Percentiles rank a stretch among this genome's conserved stretches.
Conservation (phyloP, 2,797 vertebrate genomes). For the Helarctos malayanus region DNA sequence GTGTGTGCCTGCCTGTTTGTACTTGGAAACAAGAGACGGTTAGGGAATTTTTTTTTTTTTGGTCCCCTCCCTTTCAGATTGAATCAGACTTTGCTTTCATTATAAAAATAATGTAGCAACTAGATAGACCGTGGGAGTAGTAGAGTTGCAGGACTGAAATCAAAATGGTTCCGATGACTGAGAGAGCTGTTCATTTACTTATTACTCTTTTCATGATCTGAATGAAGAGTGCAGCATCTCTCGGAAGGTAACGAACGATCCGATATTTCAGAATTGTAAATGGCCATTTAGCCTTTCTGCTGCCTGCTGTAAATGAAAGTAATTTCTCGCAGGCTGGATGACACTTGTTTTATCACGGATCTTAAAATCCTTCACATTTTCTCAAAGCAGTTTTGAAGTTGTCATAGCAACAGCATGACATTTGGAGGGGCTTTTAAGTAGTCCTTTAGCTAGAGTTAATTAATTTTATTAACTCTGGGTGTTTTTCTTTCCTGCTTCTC, state of each 20-base stretch:
- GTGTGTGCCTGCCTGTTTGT: conserved; percentile 27
- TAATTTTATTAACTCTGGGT: conserved; percentile 65
- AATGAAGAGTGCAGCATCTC: conserved; percentile 73
- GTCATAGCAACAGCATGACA: conserved; percentile 64
- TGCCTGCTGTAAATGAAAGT: conserved; percentile 25
- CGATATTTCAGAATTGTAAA: conserved; percentile 42
- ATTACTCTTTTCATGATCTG: conserved; percentile 76
- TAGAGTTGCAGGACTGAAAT: conserved; percentile 85
- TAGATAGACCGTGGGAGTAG: conserved; percentile 82
- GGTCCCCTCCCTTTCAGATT: conserved; percentile 84
- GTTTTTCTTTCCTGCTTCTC: conserved; percentile 31
- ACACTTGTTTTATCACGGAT: conserved; percentile 58
- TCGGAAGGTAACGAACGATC: conserved; percentile 74
- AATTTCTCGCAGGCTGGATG: conserved; percentile 41
- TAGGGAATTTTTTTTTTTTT: not conserved
- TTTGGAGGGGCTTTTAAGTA: conserved; percentile 56
- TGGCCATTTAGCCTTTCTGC: conserved; percentile 11
- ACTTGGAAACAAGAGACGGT: conserved; percentile 3
- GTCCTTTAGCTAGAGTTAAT: conserved; percentile 48
- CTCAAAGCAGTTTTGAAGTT: conserved; percentile 61
- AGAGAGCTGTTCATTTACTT: conserved; percentile 80
- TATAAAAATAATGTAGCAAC: conserved; percentile 85
- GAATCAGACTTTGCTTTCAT: conserved; percentile 89
- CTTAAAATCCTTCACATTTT: conserved; percentile 55
- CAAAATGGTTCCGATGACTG: conserved; percentile 83